phyloP scores from a whole-genome alignment of 2,888 invertebrate genomes.

The Lamellibrachia satsuma region DNA sequence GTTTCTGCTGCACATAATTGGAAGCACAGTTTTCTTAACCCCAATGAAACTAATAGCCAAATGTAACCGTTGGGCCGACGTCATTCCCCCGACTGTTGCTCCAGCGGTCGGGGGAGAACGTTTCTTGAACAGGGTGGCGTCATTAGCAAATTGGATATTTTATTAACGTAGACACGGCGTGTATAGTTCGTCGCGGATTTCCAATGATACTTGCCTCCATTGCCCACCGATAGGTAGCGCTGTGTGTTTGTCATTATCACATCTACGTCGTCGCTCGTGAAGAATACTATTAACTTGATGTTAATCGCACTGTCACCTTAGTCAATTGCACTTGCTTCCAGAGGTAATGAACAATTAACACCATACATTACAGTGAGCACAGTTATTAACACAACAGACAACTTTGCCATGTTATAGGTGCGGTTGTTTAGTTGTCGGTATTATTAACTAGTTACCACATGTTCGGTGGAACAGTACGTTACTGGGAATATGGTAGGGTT shows the following conservation, averaged over 20 bases:
- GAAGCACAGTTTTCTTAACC: neutral
- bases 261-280: neutral
- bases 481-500: neutral
- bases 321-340: neutral
- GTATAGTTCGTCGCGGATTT: no score
- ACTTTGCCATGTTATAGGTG: neutral
- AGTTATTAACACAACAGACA: neutral
- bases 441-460: neutral
- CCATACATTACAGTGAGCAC: neutral
- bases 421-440: neutral
- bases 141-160: neutral
- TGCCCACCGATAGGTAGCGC: neutral
- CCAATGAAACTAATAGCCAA: neutral
- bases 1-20: neutral
- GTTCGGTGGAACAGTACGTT: neutral
- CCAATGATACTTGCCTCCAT: neutral
- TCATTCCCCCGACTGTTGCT: neutral
- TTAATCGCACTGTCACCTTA: neutral
- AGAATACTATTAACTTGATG: neutral
- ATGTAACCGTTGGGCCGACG: neutral
- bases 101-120: neutral
- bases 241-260: neutral
- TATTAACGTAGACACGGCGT: neutral
- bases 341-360: neutral
- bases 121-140: neutral